These are phyloP conservation scores for Austrolebias charrua DNA, from an alignment of 2,797 vertebrate species.

Conservation along the genomic window DNA sequence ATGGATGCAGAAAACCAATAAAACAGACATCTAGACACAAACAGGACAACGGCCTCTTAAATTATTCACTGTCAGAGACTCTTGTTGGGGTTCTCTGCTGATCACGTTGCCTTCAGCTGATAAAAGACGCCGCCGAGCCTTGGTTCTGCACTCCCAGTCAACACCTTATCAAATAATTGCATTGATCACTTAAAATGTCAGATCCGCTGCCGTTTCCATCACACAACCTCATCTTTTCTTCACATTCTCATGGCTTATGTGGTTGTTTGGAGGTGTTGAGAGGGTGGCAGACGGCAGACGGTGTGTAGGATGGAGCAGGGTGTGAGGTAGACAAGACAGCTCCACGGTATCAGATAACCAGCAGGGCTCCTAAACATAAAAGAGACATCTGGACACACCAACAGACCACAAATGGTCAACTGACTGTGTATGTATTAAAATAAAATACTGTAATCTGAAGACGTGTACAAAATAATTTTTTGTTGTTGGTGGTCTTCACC, in stretches of 20 bases:
- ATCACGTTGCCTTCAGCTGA: conserved; percentile 29
- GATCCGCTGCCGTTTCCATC: conserved; percentile 15
- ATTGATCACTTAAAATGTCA: conserved; percentile 18
- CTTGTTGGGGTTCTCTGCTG: conserved; percentile 31
- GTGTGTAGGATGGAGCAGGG: conserved; percentile 21
- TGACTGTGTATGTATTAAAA: neutral
- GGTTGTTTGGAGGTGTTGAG: conserved; percentile 20
- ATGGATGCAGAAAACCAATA: conserved; percentile 7
- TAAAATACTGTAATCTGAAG: conserved; percentile 48
- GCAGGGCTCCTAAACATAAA: conserved; percentile 45
- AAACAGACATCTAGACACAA: conserved; percentile 9
- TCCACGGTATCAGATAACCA: conserved; percentile 58
- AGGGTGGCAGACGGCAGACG: conserved; percentile 51
- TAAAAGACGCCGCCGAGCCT: conserved; percentile 3
- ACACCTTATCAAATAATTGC: conserved; percentile 46
- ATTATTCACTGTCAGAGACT: conserved; percentile 64
- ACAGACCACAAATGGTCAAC: neutral
- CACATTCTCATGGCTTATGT: conserved; percentile 2
- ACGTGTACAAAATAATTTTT: conserved; percentile 39
- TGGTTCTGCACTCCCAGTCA: conserved; percentile 9
- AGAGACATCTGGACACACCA: conserved; percentile 53
- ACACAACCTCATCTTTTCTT: conserved; percentile 13
- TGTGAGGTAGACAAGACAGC: conserved; percentile 37
- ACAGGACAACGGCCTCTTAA: conserved; percentile 43
- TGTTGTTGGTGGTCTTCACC: conserved; percentile 17